Evolutionary conservation across 2,888 invertebrate species (phyloP).

Genomic region (Caenorhabditis japonica): DNA sequence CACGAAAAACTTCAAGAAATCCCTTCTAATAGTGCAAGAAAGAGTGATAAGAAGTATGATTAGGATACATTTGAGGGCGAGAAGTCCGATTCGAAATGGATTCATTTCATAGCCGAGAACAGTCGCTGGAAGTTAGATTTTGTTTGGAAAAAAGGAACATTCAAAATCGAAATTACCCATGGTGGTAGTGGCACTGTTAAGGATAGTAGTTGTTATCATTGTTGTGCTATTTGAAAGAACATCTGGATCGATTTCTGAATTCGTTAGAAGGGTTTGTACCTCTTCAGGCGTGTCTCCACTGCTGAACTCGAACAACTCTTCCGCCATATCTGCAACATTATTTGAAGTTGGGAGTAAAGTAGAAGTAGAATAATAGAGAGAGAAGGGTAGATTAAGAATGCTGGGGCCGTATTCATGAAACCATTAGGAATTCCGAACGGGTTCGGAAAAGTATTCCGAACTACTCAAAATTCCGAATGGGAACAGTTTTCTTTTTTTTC

Average conservation of each 20-base stretch:
- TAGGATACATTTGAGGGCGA: slow-evolving; percentile 55
- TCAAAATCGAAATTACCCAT: slow-evolving; percentile 23
- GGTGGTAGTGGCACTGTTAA: slow-evolving; percentile 19
- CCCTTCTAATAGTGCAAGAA: slow-evolving; percentile 51
- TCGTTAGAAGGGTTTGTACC: slow-evolving; percentile 17
- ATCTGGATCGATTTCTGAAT: slow-evolving; percentile 29
- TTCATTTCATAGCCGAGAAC: slow-evolving; percentile 44
- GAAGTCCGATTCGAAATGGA: slow-evolving; percentile 49
- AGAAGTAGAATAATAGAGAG: too few relatives aligned
- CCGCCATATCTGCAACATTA: slow-evolving; percentile 35
- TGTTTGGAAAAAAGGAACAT: too few relatives aligned
- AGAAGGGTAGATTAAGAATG: too few relatives aligned
- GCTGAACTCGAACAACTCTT: slow-evolving; percentile 46
- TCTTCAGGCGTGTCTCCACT: slow-evolving; percentile 41
- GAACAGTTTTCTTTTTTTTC: too few relatives aligned
- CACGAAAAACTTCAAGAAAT: slow-evolving; percentile 58
- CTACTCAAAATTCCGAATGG: too few relatives aligned
- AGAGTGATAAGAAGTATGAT: slow-evolving; percentile 51
- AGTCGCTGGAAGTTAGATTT: slow-evolving; percentile 10
- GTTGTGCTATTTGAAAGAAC: slow-evolving; percentile 18
- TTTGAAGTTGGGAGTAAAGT: too few relatives aligned
- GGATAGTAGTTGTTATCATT: slow-evolving; percentile 5
- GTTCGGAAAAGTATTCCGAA: too few relatives aligned
- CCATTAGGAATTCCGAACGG: too few relatives aligned
- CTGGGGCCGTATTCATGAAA: too few relatives aligned